Evolutionary conservation across 2,888 invertebrate genomes (phyloP), one percentile per base, ranked within the genome.

Genomic region (Platycnemis pennipes): DNA sequence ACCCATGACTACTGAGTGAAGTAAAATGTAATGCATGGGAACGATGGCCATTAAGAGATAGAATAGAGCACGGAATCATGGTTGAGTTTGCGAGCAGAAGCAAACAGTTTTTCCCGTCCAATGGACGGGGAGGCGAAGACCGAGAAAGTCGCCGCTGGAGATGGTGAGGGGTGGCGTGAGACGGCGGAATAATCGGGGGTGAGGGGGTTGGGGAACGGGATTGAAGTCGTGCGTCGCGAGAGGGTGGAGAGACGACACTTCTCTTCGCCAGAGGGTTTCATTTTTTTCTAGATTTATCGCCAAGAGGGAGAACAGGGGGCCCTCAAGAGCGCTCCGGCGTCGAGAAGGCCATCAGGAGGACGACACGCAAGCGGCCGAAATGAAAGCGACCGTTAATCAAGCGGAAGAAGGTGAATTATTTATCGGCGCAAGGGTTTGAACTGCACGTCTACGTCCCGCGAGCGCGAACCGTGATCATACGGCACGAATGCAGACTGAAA

Each of bases 161-260:
- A 46, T 22, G 87, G 77, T 13, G n/a, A 77, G 87, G 45, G 45
- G 22, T n/a, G 45, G 45, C 45, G 89, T 26, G 89, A 89, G 89
- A 56, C 42, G 89, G 42, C 42, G 37, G 91, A 91, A 91, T 91
- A 91, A 91, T 91, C 69, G 56, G 91, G 63, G 91, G 89, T 42
- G 46, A 31, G 46, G 88, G n/a, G 16, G 49, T 26, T 31, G 46
- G 49, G 88, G 49, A 88, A 31, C n/a, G 88, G 45, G 45, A 46
- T 26, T 26, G 46, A 26, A 3, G 46, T 16, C 31, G 46, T 45
- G 45, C 31, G 88, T 88, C 0, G 56, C 37, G 89, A 1, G 63
- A n/a, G 37, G 77, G 0, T 37, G 77, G 77, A 31, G 37, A 77
- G 37, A 37, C 77, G 37, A 37, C 77, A 77, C 77, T 77, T 77